These are phyloP conservation scores for Sarcophaga caerulescens DNA, from an alignment of 2,888 invertebrate species.

Conservation along the genomic window DNA sequence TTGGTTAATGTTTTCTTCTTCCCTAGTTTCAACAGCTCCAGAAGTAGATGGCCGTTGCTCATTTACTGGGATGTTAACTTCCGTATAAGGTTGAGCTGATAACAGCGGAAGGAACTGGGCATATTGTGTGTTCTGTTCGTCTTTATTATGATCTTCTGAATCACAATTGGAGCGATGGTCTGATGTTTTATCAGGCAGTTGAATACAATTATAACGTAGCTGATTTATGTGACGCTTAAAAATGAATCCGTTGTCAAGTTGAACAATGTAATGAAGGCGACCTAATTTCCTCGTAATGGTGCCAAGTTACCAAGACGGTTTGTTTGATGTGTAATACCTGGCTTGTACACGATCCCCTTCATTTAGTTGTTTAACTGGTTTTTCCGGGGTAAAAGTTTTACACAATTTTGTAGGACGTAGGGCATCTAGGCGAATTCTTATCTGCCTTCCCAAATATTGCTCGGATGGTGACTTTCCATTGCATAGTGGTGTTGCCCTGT, in stretches of 20 bases:
- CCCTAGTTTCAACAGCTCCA: background rate
- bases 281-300: background rate
- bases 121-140: background rate
- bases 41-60: background rate
- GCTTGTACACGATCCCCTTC: constrained; percentile 28
- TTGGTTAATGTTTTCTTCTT: background rate
- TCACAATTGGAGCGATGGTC: background rate
- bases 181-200: background rate
- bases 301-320: constrained; percentile 28
- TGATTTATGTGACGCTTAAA: constrained; percentile 12
- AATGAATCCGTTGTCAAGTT: constrained; percentile 1
- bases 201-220: background rate
- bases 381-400: background rate
- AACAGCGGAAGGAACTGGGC: background rate
- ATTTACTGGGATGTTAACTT: background rate
- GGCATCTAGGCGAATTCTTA: constrained; percentile 28
- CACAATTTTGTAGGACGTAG: background rate
- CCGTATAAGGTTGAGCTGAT: too few relatives aligned
- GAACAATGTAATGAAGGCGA: background rate
- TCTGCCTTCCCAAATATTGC: background rate
- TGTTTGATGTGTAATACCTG: background rate
- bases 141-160: background rate
- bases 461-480: too few relatives aligned
- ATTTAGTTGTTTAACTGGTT: constrained; percentile 5
- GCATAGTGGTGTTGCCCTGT: too few relatives aligned